Percentiles rank a stretch among this genome's conserved stretches.
Evolutionary conservation across 2,113 vertebrate genomes (phyloP).

Genomic region (Aldabrachelys gigantea): DNA sequence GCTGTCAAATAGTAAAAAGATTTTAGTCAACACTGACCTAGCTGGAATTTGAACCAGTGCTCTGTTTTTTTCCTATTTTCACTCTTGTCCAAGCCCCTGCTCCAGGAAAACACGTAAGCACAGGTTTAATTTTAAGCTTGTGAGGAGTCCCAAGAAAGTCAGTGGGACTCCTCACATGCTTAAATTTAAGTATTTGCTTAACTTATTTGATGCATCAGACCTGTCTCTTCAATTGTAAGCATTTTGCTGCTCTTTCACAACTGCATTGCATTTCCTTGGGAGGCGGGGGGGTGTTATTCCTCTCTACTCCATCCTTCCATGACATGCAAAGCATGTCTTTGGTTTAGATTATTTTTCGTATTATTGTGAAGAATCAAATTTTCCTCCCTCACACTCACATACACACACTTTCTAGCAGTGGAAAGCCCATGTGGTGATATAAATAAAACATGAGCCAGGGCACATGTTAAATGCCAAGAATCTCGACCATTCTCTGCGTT

Average conservation of each 20-base stretch:
- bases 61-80: neutral
- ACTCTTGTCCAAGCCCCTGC: neutral
- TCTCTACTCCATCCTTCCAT: neutral
- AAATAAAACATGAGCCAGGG: neutral
- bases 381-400: neutral
- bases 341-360: neutral
- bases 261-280: neutral
- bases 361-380: neutral
- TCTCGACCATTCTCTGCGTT: accelerated
- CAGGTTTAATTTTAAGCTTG: neutral
- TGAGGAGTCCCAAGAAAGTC: neutral
- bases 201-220: neutral
- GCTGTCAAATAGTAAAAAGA: neutral
- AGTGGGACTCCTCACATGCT: neutral
- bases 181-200: neutral
- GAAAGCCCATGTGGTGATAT: neutral
- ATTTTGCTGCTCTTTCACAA: neutral
- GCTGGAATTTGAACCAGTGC: neutral
- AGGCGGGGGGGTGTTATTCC: neutral
- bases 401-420: neutral
- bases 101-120: neutral
- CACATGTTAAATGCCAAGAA: neutral
- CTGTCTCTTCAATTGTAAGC: neutral
- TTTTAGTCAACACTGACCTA: neutral
- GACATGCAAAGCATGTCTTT: neutral